Conservation (phyloP, 2,113 vertebrate species). For the Uria lomvia region DNA sequence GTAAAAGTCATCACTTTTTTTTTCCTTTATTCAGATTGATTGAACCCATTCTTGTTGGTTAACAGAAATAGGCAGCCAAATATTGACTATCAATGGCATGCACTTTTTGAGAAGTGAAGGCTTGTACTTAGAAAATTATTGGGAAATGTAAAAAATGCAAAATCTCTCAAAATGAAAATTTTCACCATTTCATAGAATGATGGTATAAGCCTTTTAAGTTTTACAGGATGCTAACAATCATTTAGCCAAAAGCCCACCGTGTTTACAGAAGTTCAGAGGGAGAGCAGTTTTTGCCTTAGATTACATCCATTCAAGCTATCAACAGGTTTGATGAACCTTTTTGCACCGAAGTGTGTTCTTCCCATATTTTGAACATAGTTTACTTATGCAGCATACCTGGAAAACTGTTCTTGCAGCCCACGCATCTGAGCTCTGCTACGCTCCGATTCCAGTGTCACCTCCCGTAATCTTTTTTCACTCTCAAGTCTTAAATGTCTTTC, state of each 20-base stretch:
- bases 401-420: slow-evolving; percentile 86
- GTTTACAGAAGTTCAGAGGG: background rate
- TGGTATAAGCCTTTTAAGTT: background rate
- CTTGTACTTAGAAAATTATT: background rate
- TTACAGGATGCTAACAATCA: background rate
- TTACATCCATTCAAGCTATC: background rate
- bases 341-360: background rate
- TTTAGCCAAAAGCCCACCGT: background rate
- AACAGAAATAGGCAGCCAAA: background rate
- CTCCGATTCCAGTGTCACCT: slow-evolving; percentile 86
- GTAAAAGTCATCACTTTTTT: background rate
- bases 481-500: slow-evolving; percentile 87
- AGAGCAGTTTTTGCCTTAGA: background rate
- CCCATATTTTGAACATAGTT: background rate
- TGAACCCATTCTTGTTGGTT: background rate
- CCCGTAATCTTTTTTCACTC: slow-evolving; percentile 84
- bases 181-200: background rate
- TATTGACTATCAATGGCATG: background rate
- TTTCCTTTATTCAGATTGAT: background rate
- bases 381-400: slow-evolving; percentile 74
- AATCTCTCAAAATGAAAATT: background rate
- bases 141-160: background rate
- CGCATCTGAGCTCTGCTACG: slow-evolving; percentile 84
- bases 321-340: background rate
- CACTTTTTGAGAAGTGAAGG: background rate